These are phyloP conservation scores for Ariopsis seemanni DNA, from an alignment of 2,113 vertebrate species.

Conservation along the genomic window DNA sequence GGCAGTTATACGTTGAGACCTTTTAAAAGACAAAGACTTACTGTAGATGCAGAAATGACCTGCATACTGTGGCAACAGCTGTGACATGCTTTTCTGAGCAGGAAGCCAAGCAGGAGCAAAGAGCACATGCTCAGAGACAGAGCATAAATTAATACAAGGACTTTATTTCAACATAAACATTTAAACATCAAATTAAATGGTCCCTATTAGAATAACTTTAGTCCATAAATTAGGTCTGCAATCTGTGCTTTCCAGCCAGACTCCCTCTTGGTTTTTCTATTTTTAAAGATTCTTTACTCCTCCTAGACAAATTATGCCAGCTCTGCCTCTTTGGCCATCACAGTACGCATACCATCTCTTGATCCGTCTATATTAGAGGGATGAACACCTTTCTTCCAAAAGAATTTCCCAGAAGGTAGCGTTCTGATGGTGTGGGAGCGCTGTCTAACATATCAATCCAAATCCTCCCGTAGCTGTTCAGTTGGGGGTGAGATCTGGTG, in stretches of 20 bases:
- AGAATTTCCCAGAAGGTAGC: background rate
- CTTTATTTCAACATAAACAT: constrained; percentile 9
- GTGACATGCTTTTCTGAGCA: constrained; percentile 19
- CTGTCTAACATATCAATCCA: background rate
- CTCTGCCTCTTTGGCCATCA: background rate
- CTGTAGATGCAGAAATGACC: background rate
- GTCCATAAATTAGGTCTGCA: constrained; percentile 13
- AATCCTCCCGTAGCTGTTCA: background rate
- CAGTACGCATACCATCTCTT: background rate
- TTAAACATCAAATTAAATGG: constrained; percentile 13
- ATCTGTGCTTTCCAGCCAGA: constrained; percentile 18
- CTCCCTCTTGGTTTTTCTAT: constrained; percentile 18
- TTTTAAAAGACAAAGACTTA: constrained; percentile 5
- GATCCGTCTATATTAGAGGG: background rate
- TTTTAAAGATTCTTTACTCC: constrained; percentile 27
- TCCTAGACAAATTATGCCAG: constrained; percentile 8
- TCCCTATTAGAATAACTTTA: background rate
- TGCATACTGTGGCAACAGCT: background rate
- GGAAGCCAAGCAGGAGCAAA: background rate
- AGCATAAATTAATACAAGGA: background rate
- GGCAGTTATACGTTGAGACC: background rate
- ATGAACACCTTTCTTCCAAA: background rate
- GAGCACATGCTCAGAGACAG: background rate
- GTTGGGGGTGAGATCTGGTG: background rate
- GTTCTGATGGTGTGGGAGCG: background rate